These are phyloP conservation scores for Trachurus trachurus DNA, from an alignment of 2,797 vertebrate genomes.

Conservation along the genomic window DNA sequence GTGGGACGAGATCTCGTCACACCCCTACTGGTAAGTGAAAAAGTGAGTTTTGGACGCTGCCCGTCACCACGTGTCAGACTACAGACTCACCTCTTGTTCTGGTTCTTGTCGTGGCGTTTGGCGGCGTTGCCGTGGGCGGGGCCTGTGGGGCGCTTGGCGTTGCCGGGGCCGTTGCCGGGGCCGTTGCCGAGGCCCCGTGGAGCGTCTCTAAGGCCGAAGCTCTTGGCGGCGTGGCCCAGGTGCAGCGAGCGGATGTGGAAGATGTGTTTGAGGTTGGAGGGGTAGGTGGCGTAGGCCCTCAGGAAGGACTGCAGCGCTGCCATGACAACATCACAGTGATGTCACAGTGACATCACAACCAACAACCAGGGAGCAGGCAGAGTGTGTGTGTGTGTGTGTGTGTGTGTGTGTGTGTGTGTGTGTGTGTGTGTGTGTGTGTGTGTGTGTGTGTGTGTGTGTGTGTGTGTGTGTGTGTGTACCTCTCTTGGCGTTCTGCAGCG, in stretches of 20 bases:
- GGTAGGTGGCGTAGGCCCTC: slow-evolving; percentile 93
- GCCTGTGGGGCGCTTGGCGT: too few species aligned
- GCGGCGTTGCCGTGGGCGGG: background rate
- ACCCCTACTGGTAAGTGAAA: too few species aligned
- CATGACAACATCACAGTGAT: slow-evolving; percentile 25
- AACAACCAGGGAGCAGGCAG: background rate
- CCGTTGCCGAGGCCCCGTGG: slow-evolving; percentile 85
- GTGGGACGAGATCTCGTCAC: too few species aligned
- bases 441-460: too few species aligned
- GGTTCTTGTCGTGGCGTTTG: slow-evolving; percentile 34
- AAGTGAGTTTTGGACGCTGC: too few species aligned
- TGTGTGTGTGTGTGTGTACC: too few species aligned
- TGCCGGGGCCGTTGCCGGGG: accelerated
- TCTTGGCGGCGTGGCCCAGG: slow-evolving; percentile 95
- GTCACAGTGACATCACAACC: background rate
- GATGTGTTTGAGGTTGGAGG: slow-evolving; percentile 90
- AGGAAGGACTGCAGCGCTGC: slow-evolving; percentile 96
- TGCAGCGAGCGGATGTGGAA: slow-evolving; percentile 93
- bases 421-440: too few species aligned
- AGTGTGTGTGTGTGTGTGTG: too few species aligned
- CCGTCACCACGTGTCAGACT: too few species aligned
- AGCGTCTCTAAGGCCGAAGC: slow-evolving; percentile 95
- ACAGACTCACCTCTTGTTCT: slow-evolving; percentile 59
- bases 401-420: too few species aligned
- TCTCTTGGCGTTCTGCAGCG: slow-evolving; percentile 89